Evolutionary conservation across 2,797 vertebrate genomes (phyloP).

Genomic region (Pipistrellus kuhlii): DNA sequence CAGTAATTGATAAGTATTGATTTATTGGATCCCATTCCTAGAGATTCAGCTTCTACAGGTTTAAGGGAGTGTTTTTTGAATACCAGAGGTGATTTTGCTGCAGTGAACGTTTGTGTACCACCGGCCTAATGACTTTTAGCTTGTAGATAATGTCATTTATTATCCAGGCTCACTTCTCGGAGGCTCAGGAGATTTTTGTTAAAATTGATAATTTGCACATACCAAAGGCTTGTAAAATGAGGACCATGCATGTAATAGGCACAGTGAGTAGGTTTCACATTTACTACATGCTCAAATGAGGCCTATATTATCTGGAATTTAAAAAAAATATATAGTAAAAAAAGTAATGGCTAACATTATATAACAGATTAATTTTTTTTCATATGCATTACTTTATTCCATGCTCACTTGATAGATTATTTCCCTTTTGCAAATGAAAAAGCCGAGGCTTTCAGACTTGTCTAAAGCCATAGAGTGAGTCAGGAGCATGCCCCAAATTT

Average conservation of each 20-base stretch:
- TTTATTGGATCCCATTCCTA: background rate
- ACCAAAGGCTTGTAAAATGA: constrained; percentile 30
- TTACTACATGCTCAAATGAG: constrained; percentile 52
- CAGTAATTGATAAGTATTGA: background rate
- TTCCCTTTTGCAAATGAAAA: constrained; percentile 15
- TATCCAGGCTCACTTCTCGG: background rate
- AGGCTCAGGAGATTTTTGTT: constrained; percentile 45
- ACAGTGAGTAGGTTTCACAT: constrained; percentile 16
- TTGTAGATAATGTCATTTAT: constrained; percentile 47
- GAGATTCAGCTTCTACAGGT: background rate
- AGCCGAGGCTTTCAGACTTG: background rate
- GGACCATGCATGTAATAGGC: background rate
- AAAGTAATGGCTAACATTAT: constrained; percentile 29
- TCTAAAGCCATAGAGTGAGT: background rate
- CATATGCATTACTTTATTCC: background rate
- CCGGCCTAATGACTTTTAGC: constrained; percentile 22
- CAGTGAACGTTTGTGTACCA: background rate
- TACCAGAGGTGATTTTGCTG: background rate
- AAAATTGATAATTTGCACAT: constrained; percentile 19
- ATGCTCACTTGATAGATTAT: background rate
- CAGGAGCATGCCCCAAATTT: background rate
- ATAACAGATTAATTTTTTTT: constrained; percentile 33
- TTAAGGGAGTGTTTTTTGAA: background rate
- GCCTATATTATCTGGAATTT: background rate
- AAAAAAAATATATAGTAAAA: background rate